These are phyloP conservation scores for Clarias laeviceps DNA, from an alignment of 2,797 vertebrate genomes.

Conservation along the genomic window DNA sequence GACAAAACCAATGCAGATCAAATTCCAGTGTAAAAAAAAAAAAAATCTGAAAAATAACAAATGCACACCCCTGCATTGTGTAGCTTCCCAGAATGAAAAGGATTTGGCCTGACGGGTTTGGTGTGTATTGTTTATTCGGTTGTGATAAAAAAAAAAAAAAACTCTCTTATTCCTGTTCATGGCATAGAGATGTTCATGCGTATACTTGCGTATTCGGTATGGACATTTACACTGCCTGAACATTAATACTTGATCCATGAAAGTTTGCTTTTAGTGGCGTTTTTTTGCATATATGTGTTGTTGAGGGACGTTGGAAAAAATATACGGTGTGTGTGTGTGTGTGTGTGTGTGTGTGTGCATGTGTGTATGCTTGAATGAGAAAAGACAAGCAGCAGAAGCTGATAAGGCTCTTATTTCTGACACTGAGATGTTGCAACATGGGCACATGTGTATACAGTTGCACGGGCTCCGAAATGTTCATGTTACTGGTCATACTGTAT, in stretches of 20 bases:
- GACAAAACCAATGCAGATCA: not conserved
- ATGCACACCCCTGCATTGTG: not conserved
- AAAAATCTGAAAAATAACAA: not conserved
- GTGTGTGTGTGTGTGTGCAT: not conserved
- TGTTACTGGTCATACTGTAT: not conserved
- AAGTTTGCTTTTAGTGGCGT: not conserved
- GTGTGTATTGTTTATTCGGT: not conserved
- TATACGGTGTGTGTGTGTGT: not conserved
- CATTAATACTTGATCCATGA: not conserved
- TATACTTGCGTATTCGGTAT: not conserved
- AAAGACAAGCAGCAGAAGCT: constrained; percentile 28
- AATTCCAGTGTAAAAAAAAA: not conserved
- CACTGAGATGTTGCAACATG: constrained; percentile 29
- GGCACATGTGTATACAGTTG: not conserved
- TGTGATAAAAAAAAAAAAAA: not conserved
- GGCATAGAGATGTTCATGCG: not conserved
- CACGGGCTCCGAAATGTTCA: not conserved
- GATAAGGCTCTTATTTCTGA: constrained; percentile 32
- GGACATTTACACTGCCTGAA: not conserved
- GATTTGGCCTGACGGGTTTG: not conserved
- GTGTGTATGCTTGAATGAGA: constrained; percentile 22
- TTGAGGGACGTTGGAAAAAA: not conserved
- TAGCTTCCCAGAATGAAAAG: not conserved
- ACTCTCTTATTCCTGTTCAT: not conserved
- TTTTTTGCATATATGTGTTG: not conserved